Percentiles rank a stretch among this genome's conserved stretches.
Evolutionary conservation across 2,113 vertebrate species (phyloP).

Genomic region (Hippocampus guttulatus): DNA sequence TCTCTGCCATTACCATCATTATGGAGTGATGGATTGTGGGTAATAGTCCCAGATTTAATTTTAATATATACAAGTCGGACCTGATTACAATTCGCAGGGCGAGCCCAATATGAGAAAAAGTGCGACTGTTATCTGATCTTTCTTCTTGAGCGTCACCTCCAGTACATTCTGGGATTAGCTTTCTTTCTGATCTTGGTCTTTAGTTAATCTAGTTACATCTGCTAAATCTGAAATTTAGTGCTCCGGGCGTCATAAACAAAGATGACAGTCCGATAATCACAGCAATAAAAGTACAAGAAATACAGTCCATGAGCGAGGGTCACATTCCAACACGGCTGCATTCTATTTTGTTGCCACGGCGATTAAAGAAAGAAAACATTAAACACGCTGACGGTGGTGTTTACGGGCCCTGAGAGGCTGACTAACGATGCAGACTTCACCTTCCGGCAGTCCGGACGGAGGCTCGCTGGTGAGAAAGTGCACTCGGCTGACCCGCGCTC

Average conservation of each 20-base stretch:
- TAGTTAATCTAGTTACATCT: neutral
- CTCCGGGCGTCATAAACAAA: neutral
- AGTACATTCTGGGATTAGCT: neutral
- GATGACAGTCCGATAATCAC: neutral
- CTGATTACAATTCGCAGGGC: too few relatives aligned
- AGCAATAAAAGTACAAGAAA: neutral
- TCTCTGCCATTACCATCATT: too few relatives aligned
- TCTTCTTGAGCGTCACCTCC: neutral
- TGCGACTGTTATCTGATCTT: too few relatives aligned
- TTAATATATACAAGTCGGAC: too few relatives aligned
- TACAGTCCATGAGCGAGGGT: neutral
- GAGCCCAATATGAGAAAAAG: too few relatives aligned
- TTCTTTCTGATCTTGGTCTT: neutral
- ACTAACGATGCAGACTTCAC: conserved; percentile 28
- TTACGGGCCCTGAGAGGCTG: conserved; percentile 42
- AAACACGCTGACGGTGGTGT: conserved; percentile 50
- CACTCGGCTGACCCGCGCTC: conserved; percentile 37
- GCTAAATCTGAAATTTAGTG: neutral
- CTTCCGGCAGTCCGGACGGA: conserved; percentile 3
- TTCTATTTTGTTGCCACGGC: conserved; percentile 10
- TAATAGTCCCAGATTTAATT: too few relatives aligned
- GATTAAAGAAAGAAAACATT: conserved; percentile 52
- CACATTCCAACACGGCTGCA: neutral
- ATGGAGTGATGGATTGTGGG: too few relatives aligned
- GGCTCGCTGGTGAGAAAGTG: conserved; percentile 6